Conservation (phyloP, 2,113 vertebrate species). For the Cyphomyrus plagiostoma region DNA sequence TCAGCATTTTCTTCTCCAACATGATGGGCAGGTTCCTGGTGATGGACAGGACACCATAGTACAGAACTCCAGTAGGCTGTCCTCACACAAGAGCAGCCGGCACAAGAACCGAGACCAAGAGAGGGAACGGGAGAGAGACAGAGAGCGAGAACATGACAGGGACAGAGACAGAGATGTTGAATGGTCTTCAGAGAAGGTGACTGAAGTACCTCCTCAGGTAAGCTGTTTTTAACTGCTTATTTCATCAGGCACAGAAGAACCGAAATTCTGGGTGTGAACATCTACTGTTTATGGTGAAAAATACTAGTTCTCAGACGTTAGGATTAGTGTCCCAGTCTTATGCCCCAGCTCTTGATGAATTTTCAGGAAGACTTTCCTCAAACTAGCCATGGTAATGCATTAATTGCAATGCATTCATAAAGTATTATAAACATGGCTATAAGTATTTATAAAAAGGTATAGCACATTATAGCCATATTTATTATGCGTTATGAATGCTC, state of each 20-base stretch:
- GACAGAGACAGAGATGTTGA: slow-evolving; percentile 67
- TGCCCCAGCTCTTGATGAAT: not conserved
- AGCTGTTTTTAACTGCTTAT: not conserved
- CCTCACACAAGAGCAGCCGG: slow-evolving; percentile 78
- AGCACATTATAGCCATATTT: not conserved
- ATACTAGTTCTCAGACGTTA: not conserved
- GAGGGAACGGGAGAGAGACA: slow-evolving; percentile 52
- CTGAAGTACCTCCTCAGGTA: slow-evolving; percentile 73
- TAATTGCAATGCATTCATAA: not conserved
- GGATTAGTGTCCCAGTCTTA: not conserved
- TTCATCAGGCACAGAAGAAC: not conserved
- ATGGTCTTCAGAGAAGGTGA: slow-evolving; percentile 85
- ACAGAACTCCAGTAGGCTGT: slow-evolving; percentile 81
- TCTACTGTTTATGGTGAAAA: not conserved
- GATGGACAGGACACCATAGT: slow-evolving; percentile 82
- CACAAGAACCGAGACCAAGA: slow-evolving; percentile 64
- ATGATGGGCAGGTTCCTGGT: slow-evolving; percentile 66
- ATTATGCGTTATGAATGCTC: not conserved
- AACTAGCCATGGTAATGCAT: not conserved
- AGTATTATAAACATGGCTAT: not conserved
- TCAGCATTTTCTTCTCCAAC: not conserved
- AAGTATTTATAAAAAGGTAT: not conserved
- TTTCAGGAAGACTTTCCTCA: not conserved
- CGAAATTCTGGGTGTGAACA: not conserved
- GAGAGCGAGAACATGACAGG: slow-evolving; percentile 54